Evolutionary conservation across 2,888 invertebrate genomes (phyloP), one percentile per base, ranked within the genome.

Genomic region (Trichopria drosophilae): DNA sequence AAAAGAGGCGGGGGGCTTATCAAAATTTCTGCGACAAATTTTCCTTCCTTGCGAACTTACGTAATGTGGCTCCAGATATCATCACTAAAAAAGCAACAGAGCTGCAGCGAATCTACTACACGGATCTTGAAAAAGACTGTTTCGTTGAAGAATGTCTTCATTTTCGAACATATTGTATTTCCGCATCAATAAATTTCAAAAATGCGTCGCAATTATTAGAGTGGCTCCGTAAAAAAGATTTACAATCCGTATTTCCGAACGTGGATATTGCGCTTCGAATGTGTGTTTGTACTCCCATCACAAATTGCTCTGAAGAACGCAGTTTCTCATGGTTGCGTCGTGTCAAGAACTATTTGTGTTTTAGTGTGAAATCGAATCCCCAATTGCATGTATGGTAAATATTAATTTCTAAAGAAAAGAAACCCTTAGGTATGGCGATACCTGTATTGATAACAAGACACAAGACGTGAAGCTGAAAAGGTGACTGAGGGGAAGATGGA

Each of bases 101-200:
- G 23, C 35, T 51, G 20, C 9, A 41, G 31, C 3, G 13, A n/a
- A n/a, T n/a, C n/a, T 9, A 4, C 9, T 50, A 44, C 39, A n/a
- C 39, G 18, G 40, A 48, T 22, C 34, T 26, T 40, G 37, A 44
- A 12, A 19, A 44, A 32, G 28, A 34, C 4, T 7, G 23, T 31
- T 32, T 44, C 10, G 10, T 13, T 18, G 9, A 18, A 13, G 39
- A 51, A 40, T 51, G 44, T 18, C 26, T 40, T 18, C 45, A 51
- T 37, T 28, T 51, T n/a, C 12, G 15, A 6, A 10, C 45, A 22
- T 18, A 40, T 31, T 41, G 40, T 18, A 42, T 13, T 39, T 3
- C 36, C 9, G 41, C 4, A 35, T 29, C 3, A 37, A 39, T 20
- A 5, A 13, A 24, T 12, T 22, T 47, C 58, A 79, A 84, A 77